Percentiles rank a stretch among this genome's conserved stretches.
Conservation (phyloP, 2,797 vertebrate genomes). For the Chelon labrosus region DNA sequence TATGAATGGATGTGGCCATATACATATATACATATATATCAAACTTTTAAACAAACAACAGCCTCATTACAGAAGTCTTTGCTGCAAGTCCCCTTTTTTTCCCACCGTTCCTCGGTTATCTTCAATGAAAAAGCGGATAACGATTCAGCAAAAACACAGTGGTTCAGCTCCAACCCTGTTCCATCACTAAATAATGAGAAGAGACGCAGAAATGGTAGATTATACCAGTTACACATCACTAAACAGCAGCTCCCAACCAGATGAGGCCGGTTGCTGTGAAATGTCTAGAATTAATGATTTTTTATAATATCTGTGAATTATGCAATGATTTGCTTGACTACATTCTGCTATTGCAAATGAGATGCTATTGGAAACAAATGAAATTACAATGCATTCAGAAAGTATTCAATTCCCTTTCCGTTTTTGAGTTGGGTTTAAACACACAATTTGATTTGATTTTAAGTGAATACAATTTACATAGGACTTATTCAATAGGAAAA, state of each 20-base stretch:
- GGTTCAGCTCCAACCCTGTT: constrained; percentile 29
- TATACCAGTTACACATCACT: constrained; percentile 35
- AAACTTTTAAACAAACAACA: constrained; percentile 2
- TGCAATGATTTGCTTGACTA: constrained; percentile 21
- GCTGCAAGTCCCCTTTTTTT: constrained; percentile 1
- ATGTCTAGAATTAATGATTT: constrained; percentile 28
- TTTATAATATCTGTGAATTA: constrained; percentile 18
- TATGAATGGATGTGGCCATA: not conserved
- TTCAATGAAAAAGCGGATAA: constrained; percentile 42
- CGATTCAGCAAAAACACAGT: constrained; percentile 11
- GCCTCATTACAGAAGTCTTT: constrained; percentile 13
- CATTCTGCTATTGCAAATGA: constrained; percentile 17
- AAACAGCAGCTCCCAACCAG: constrained; percentile 26
- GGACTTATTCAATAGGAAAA: not conserved
- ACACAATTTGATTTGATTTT: too few species aligned
- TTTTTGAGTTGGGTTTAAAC: not conserved
- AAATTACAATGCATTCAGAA: constrained; percentile 7
- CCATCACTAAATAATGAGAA: constrained; percentile 34
- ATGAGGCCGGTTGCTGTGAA: constrained; percentile 26
- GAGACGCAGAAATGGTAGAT: constrained; percentile 24
- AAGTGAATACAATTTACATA: too few species aligned
- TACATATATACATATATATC: not conserved
- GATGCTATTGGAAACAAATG: not conserved
- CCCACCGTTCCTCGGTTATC: constrained; percentile 21
- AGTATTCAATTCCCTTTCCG: not conserved